Evolutionary conservation across 2,888 invertebrate species (phyloP), one percentile per base, ranked within the genome.

Genomic region (Idaea biselata): DNA sequence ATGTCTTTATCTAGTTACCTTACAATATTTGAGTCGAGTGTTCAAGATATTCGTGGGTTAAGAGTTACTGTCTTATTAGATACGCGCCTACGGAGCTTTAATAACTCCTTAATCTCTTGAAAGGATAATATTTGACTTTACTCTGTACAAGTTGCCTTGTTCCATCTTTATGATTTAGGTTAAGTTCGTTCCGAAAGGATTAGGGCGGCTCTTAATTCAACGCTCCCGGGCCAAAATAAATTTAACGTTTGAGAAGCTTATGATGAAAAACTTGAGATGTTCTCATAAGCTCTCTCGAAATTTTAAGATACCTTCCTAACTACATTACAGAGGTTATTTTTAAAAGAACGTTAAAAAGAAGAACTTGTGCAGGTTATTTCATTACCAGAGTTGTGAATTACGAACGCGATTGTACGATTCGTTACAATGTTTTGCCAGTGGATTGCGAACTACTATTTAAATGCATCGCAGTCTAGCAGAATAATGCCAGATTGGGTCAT

Each of bases 161-260:
- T 88, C 84, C 88, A 83, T 88, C 89, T 92, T 91, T 91, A 91
- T 88, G 88, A 89, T 92, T 89, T 87, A 86, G 87, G 89, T 88
- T 90, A 88, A 90, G 84, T 91, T 90, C 84, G 83, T 86, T 86
- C 81, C 82, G 82, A 88, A 91, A 91, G 91, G 91, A 92, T 92
- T 91, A 91, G 90, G 84, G 79, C 84, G 81, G 87, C 83, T 86
- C 88, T 91, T 89, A 91, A 91, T 89, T 85, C 87, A 77, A 78
- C 87, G 90, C 90, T 86, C 86, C 83, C 83, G 87, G 88, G 89
- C 88, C 81, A 82, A 89, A 89, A 91, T 91, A 91, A 91, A 90
- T 89, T 91, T 89, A 84, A 88, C 84, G 88, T 84, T 87, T 79
- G 82, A 84, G 82, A 72, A 87, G 90, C 88, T 91, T 89, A 90